Conservation (phyloP, 2,888 invertebrate species). For the Chrysodeixis includens region DNA sequence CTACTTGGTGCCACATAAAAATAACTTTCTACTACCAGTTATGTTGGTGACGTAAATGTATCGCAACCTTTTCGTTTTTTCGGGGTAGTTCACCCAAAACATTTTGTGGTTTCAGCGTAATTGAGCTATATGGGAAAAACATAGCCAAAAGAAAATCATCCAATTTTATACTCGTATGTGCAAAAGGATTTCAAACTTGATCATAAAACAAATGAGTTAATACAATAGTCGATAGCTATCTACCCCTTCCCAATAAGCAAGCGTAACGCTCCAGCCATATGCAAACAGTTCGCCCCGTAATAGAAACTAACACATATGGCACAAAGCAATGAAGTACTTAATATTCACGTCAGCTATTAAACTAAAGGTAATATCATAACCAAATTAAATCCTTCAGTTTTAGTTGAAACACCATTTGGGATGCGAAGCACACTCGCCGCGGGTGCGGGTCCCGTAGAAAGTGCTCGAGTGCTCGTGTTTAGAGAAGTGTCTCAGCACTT, state of each 20-base stretch:
- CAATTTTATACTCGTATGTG: no score
- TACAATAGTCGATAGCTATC: not conserved
- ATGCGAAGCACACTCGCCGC: conserved; percentile 50
- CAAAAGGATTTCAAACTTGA: no score
- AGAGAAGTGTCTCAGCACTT: conserved; percentile 63
- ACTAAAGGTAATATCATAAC: conserved; percentile 47
- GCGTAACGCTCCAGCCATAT: not conserved
- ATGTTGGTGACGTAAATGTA: not conserved
- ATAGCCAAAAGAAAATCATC: no score
- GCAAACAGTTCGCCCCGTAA: not conserved
- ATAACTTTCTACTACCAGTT: not conserved
- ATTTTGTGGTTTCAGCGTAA: not conserved
- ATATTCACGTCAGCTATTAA: conserved; percentile 43
- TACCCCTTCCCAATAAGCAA: not conserved
- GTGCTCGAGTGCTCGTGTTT: conserved; percentile 51
- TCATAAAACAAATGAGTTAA: no score
- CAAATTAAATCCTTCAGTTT: conserved; percentile 44
- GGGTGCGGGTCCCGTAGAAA: conserved; percentile 31
- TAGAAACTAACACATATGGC: not conserved
- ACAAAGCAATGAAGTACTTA: conserved; percentile 42
- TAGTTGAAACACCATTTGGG: conserved; percentile 49
- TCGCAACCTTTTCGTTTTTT: not conserved
- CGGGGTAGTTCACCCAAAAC: conserved; percentile 11
- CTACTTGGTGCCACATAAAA: conserved; percentile 11
- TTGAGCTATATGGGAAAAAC: no score